These are phyloP conservation scores for Sylvia borin DNA, from an alignment of 2,797 vertebrate genomes.

Conservation along the genomic window DNA sequence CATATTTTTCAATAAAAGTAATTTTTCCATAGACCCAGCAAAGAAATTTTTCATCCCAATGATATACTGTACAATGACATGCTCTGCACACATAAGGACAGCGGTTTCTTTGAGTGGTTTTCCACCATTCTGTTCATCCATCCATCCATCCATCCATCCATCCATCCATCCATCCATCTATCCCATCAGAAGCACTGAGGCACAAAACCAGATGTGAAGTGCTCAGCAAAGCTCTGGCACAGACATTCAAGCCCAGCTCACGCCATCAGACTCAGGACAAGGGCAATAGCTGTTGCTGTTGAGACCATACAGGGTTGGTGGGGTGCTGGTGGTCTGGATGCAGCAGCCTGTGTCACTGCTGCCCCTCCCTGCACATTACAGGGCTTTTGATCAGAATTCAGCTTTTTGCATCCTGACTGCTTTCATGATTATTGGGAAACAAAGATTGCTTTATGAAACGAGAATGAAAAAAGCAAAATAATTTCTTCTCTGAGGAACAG, in stretches of 20 bases:
- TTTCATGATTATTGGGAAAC: neutral
- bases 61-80: fast-evolving
- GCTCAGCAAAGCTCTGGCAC: neutral
- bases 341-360: neutral
- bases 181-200: neutral
- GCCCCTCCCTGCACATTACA: neutral
- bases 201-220: neutral
- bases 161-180: neutral
- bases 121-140: neutral
- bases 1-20: neutral
- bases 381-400: neutral
- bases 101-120: neutral
- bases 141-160: neutral
- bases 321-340: neutral
- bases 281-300: neutral
- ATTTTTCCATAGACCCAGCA: neutral
- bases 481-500: neutral
- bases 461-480: neutral
- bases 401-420: neutral
- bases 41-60: neutral
- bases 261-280: fast-evolving
- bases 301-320: fast-evolving
- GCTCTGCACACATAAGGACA: neutral
- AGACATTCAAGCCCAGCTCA: neutral
- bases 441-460: neutral